These are phyloP conservation scores for Porites australiensis DNA, from an alignment of 64 coral and sea anemone genomes.

Conservation along the genomic window DNA sequence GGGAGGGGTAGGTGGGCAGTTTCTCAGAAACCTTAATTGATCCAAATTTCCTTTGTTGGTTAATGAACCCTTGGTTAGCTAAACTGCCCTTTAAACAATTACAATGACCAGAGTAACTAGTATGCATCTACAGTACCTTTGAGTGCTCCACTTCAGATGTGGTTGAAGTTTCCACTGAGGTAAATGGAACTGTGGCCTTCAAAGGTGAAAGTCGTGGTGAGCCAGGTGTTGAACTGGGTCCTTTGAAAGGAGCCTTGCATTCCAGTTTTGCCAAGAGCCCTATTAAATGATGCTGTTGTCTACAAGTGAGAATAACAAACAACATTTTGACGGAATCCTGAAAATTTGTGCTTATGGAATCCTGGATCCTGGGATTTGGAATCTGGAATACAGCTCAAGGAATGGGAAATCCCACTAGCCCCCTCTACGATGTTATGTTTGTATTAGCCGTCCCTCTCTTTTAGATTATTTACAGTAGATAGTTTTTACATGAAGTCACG, in stretches of 20 bases:
- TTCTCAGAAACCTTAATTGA: too few relatives aligned
- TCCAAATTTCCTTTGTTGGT: too few relatives aligned
- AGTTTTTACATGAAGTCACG: too few relatives aligned
- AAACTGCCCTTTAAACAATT: too few relatives aligned
- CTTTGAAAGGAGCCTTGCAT: constrained; percentile 73
- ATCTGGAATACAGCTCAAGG: too few relatives aligned
- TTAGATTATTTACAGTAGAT: too few relatives aligned
- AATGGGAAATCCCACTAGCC: too few relatives aligned
- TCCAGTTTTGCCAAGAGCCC: constrained; percentile 81
- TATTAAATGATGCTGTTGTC: constrained; percentile 90
- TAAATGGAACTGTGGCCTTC: constrained; percentile 60
- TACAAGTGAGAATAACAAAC: background rate
- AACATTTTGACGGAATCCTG: background rate
- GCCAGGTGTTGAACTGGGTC: constrained; percentile 5
- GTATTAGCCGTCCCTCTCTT: too few relatives aligned
- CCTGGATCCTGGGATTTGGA: too few relatives aligned
- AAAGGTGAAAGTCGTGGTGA: constrained; percentile 52
- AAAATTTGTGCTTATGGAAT: background rate
- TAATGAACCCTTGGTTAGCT: too few relatives aligned
- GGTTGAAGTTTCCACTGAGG: background rate
- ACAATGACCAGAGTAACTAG: background rate
- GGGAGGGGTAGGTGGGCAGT: too few relatives aligned
- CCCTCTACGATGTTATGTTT: too few relatives aligned
- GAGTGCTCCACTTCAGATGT: background rate
- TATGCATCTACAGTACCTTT: background rate